phyloP scores from a whole-genome alignment of 2,113 vertebrate species.

The Anas platyrhynchos region DNA sequence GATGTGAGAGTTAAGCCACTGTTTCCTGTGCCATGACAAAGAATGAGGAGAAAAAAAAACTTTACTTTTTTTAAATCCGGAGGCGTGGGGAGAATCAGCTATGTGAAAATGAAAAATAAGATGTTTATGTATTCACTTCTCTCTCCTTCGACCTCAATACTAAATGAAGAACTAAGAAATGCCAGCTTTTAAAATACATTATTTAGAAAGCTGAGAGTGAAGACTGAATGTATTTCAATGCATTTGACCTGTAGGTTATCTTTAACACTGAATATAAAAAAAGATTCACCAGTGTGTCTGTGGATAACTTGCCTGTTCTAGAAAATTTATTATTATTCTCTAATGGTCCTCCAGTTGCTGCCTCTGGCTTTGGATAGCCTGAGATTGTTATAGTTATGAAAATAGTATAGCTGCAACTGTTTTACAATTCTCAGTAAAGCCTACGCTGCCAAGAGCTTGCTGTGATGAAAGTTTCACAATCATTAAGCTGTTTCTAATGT shows the following conservation, averaged over 20 bases:
- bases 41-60: not conserved
- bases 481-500: not conserved
- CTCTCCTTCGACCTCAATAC: not conserved
- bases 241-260: not conserved
- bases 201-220: not conserved
- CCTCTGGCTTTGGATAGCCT: not conserved
- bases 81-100: not conserved
- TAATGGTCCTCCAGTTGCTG: not conserved
- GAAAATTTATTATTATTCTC: slow-evolving; percentile 13
- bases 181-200: not conserved
- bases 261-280: not conserved
- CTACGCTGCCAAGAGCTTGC: not conserved
- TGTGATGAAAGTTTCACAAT: not conserved
- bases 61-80: not conserved
- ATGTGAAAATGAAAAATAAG: not conserved
- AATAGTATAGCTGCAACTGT: not conserved
- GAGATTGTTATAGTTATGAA: not conserved
- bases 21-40: not conserved
- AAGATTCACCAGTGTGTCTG: not conserved
- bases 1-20: not conserved
- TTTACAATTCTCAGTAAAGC: not conserved
- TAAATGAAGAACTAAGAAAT: not conserved
- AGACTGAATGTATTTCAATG: not conserved
- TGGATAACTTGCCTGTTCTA: not conserved
- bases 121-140: not conserved